Evolutionary conservation across 1,140 invertebrate genomes (phyloP).

Genomic region (Ylistrum balloti): DNA sequence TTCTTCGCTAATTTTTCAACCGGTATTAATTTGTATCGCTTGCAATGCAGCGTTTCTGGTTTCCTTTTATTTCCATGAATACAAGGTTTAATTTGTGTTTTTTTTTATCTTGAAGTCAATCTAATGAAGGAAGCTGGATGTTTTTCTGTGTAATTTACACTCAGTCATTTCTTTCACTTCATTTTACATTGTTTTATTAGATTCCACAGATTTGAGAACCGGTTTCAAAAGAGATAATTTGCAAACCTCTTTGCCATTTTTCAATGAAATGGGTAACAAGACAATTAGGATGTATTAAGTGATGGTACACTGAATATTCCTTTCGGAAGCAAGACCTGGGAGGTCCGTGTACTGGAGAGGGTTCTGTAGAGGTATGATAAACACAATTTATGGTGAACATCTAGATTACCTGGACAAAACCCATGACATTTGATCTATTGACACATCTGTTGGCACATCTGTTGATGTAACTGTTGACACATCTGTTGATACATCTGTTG

Average conservation of each 20-base stretch:
- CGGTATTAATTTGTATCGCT: background rate
- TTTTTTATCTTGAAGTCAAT: conserved; percentile 12
- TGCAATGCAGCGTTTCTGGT: background rate
- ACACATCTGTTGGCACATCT: too few relatives aligned
- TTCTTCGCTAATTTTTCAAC: background rate
- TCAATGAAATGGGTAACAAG: background rate
- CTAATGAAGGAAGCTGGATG: background rate
- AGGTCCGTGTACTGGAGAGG: too few relatives aligned
- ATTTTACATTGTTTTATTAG: background rate
- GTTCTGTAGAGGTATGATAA: too few relatives aligned
- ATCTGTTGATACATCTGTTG: too few relatives aligned
- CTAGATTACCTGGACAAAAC: too few relatives aligned
- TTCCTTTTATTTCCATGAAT: conserved; percentile 2
- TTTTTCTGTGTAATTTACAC: background rate
- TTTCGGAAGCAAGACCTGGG: background rate
- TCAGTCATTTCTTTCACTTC: background rate
- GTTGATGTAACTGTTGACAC: too few relatives aligned
- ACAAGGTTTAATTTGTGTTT: conserved; percentile 18
- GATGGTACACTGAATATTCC: background rate
- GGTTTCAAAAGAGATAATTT: conserved; percentile 1
- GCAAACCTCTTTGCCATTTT: background rate
- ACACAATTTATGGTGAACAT: too few relatives aligned
- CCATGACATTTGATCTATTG: too few relatives aligned
- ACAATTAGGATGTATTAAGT: background rate
- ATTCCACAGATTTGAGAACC: background rate